These are phyloP conservation scores for Xestia ashworthii DNA, from an alignment of 2,888 invertebrate genomes.

Conservation along the genomic window DNA sequence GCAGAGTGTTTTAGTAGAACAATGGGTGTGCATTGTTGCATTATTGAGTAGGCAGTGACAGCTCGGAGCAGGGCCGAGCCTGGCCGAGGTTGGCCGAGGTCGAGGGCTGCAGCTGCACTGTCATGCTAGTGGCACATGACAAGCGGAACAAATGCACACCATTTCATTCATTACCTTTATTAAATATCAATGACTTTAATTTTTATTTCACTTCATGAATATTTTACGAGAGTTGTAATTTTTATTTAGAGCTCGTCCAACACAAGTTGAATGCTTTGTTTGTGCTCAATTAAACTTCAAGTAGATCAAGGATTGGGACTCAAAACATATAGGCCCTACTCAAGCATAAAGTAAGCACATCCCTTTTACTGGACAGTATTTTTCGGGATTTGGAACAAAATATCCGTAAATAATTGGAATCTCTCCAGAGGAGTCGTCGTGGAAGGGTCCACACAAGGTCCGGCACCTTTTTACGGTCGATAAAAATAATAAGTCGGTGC, in stretches of 20 bases:
- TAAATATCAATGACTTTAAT: conserved; percentile 63
- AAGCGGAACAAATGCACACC: conserved; percentile 85
- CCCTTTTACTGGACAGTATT: conserved; percentile 81
- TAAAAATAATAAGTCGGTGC: conserved; percentile 88
- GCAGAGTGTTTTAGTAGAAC: conserved; percentile 71
- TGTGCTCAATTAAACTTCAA: conserved; percentile 29
- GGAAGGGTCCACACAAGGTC: conserved; percentile 84
- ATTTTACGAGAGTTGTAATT: conserved; percentile 14
- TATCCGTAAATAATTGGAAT: conserved; percentile 88
- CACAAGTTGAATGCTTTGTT: background rate
- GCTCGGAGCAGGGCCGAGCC: conserved; percentile 60
- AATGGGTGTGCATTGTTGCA: conserved; percentile 82
- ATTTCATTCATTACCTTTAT: conserved; percentile 76
- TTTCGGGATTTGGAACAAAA: conserved; percentile 85
- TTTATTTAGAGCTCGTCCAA: background rate
- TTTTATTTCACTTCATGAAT: conserved; percentile 48
- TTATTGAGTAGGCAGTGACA: conserved; percentile 84
- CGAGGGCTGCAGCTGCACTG: conserved; percentile 83
- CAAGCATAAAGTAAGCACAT: conserved; percentile 78
- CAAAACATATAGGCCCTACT: conserved; percentile 70
- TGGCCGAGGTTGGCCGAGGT: conserved; percentile 36
- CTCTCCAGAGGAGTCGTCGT: conserved; percentile 82
- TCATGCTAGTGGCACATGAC: conserved; percentile 74
- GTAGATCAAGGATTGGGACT: conserved; percentile 62
- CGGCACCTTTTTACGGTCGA: conserved; percentile 89